Base-by-base conservation (phyloP, 2,888 invertebrate genomes). In the Drosophila fungiperda region DNA sequence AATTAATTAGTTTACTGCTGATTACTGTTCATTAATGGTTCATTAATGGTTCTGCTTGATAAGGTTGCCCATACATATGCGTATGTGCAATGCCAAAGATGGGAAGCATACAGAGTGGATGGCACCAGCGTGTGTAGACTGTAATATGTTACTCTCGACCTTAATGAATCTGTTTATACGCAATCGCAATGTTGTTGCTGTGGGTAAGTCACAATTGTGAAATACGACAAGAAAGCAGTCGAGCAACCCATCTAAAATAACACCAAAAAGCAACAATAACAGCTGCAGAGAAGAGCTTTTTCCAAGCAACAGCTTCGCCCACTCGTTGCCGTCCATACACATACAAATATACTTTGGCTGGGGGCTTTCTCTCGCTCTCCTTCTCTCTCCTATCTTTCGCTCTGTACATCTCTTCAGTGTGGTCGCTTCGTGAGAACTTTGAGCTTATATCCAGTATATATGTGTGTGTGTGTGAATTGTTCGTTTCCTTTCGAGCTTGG, bases 291-390 rank as follows among this genome's bases (percentile, higher is more conserved):
- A 42, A 64, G 75, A 78, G 78, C 78, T 78, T 78, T 70, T 70
- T 65, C 35, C 62, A 52, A 73, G 78, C 69, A 77, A 67, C 78
- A 78, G 71, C 68, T 71, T 71, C 79, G 68, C 76, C 79, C 66
- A 78, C 72, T 26, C 68, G 58, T 36, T 40, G 63, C 33, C 4
- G 26, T 11, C 11, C 49, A 40, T 38, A 20, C 17, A 33, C 23
- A 40, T 38, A n/a, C 33, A 38, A 20, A 23, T 26, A 7, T 38
- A 54, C 65, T 26, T 50, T 60, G 17, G 29, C 33, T 23, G 36
- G 40, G 5, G 5, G 42, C 49, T 29, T 15, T 26, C 1, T 32
- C 26, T 29, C 36, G 12, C 29, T 26, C 45, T 35, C 49, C 5
- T 45, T 32, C 35, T 20, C 7, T 6, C n/a, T 32, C 4, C 3